Evolutionary conservation across 2,113 vertebrate genomes (phyloP).

Genomic region (Ahaetulla prasina): DNA sequence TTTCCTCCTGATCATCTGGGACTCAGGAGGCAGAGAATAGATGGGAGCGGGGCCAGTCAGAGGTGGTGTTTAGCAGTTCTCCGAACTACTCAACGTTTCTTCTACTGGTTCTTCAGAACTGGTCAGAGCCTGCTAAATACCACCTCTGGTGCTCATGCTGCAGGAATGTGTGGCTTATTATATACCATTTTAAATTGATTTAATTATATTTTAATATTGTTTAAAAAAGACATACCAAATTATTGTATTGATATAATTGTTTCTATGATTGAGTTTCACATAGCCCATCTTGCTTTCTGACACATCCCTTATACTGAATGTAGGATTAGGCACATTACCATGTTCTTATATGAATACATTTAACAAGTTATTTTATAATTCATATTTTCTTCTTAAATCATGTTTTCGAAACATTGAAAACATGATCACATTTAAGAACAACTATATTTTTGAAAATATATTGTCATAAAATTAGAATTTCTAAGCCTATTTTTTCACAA

Average conservation of each 20-base stretch:
- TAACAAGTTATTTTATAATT: background rate
- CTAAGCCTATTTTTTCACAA: background rate
- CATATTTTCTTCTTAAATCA: background rate
- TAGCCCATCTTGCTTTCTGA: background rate
- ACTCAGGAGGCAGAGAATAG: too few species aligned
- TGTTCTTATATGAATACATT: background rate
- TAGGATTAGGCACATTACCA: background rate
- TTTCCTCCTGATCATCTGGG: too few species aligned
- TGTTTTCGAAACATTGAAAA: background rate
- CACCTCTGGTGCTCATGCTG: too few species aligned
- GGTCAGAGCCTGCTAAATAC: too few species aligned
- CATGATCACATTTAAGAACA: background rate
- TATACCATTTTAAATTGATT: background rate
- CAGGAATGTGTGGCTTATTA: background rate
- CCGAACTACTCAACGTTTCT: too few species aligned
- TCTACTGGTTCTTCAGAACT: too few species aligned
- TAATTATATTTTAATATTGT: background rate
- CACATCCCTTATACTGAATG: background rate
- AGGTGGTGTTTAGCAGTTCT: too few species aligned
- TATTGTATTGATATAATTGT: background rate
- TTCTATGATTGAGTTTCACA: background rate
- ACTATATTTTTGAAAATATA: background rate
- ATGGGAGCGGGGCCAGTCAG: too few species aligned
- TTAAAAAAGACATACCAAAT: background rate
- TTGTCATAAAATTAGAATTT: background rate